Evolutionary conservation across 2,797 vertebrate species (phyloP).

Genomic region (Diplodus sargus): DNA sequence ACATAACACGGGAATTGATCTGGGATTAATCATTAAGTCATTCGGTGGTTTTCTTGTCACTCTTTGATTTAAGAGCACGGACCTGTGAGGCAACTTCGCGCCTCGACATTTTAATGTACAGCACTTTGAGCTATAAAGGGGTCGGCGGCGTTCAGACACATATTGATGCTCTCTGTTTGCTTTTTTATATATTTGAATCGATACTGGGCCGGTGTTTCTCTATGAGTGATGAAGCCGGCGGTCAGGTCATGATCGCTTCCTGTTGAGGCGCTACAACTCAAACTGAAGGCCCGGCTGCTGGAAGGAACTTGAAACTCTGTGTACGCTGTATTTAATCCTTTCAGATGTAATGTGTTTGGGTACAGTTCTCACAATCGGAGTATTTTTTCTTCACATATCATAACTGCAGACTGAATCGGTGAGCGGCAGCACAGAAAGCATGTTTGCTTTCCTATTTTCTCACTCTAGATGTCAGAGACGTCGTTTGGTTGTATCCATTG

Average conservation of each 20-base stretch:
- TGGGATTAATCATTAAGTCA: slow-evolving; percentile 46
- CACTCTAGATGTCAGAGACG: background rate
- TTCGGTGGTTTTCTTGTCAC: slow-evolving; percentile 33
- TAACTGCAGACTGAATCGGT: background rate
- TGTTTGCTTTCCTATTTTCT: background rate
- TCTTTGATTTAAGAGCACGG: slow-evolving; percentile 23
- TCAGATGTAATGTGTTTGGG: background rate
- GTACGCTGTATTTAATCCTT: background rate
- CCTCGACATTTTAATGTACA: slow-evolving; percentile 29
- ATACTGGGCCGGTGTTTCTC: slow-evolving; percentile 29
- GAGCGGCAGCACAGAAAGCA: background rate
- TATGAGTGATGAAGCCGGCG: slow-evolving; percentile 36
- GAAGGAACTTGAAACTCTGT: background rate
- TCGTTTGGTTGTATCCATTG: background rate
- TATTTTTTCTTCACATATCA: background rate
- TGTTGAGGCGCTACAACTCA: slow-evolving; percentile 9
- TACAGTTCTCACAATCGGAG: background rate
- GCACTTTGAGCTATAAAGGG: slow-evolving; percentile 19
- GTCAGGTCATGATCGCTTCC: slow-evolving; percentile 15
- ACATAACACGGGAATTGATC: slow-evolving; percentile 51
- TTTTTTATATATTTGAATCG: slow-evolving; percentile 41
- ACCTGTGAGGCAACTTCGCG: background rate
- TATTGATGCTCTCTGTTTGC: slow-evolving; percentile 50
- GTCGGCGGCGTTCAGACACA: slow-evolving; percentile 20
- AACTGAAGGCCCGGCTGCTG: slow-evolving; percentile 2